phyloP scores from a whole-genome alignment of 2,888 invertebrate species.

The Drosophila sordidula region DNA sequence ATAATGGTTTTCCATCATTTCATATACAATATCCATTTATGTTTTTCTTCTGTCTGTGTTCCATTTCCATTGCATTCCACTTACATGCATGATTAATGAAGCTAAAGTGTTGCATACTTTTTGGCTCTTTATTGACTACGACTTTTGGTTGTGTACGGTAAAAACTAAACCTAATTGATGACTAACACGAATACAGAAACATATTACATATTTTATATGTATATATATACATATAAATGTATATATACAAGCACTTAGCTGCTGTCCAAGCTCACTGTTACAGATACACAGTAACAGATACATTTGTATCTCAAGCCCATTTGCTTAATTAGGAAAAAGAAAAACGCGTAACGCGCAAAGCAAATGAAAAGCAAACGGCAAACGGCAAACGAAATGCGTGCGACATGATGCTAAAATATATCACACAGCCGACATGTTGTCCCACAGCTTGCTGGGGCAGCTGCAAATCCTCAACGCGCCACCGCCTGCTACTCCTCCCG shows the following conservation, averaged over 20 bases:
- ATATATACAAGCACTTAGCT: slow-evolving; percentile 29
- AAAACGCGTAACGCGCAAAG: slow-evolving; percentile 18
- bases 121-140: slow-evolving; percentile 61
- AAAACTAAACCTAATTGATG: slow-evolving; percentile 40
- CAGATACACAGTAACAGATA: slow-evolving; percentile 15
- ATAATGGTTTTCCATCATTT: slow-evolving; percentile 27
- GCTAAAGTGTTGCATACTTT: slow-evolving; percentile 64
- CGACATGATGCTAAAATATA: slow-evolving; percentile 51
- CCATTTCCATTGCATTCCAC: slow-evolving; percentile 27
- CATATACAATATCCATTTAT: slow-evolving; percentile 7
- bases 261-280: not conserved
- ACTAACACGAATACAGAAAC: slow-evolving; percentile 30
- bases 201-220: slow-evolving; percentile 2
- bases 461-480: slow-evolving; percentile 10
- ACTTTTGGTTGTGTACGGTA: slow-evolving; percentile 32
- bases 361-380: slow-evolving; percentile 21
- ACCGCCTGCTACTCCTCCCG: slow-evolving; percentile 73
- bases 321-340: slow-evolving; percentile 66
- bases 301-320: slow-evolving; percentile 56
- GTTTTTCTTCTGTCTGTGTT: slow-evolving; percentile 3
- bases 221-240: slow-evolving; percentile 8
- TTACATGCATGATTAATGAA: slow-evolving; percentile 49
- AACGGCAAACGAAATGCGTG: slow-evolving; percentile 3
- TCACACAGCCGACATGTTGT: slow-evolving; percentile 64
- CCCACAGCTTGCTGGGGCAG: slow-evolving; percentile 20